A percentile compares a stretch with the other conserved stretches of the same genome.
phyloP scores from a whole-genome alignment of 2,888 invertebrate species.

The Drosophila percnosoma region DNA sequence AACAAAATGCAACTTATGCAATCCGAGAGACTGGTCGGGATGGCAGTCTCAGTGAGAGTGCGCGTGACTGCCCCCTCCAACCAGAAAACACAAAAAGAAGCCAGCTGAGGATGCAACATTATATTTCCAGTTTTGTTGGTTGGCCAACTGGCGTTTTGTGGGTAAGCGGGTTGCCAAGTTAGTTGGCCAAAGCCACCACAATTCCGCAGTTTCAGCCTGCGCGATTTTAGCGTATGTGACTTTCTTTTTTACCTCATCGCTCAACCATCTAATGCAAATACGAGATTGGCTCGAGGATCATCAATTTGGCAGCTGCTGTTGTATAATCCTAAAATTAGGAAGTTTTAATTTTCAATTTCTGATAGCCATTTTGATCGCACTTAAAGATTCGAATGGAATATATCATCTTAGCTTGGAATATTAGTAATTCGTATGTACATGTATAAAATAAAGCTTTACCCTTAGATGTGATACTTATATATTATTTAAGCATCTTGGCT shows the following conservation, averaged over 20 bases:
- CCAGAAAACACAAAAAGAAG: constrained; percentile 41
- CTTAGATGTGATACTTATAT: not conserved
- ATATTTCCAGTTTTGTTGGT: constrained; percentile 60
- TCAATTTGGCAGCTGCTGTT: constrained; percentile 39
- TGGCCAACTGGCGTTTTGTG: constrained; percentile 55
- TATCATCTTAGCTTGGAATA: not conserved
- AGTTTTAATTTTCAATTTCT: constrained; percentile 2
- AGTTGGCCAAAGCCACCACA: constrained; percentile 46
- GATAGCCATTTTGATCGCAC: constrained; percentile 5
- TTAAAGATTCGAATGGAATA: not conserved
- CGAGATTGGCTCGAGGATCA: constrained; percentile 36
- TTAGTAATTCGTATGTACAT: not conserved
- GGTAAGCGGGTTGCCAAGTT: constrained; percentile 67
- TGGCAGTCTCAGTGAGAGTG: constrained; percentile 60
- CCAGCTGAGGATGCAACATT: constrained; percentile 62
- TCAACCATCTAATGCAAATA: constrained; percentile 25
- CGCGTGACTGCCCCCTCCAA: constrained; percentile 34
- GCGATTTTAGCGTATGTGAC: constrained; percentile 38
- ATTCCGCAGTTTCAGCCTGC: constrained; percentile 20
- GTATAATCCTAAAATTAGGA: constrained; percentile 52
- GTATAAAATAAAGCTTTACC: not conserved
- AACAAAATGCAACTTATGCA: constrained; percentile 71
- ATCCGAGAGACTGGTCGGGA: constrained; percentile 39
- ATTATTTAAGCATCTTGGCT: not conserved
- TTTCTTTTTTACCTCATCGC: constrained; percentile 48